Percentiles rank a stretch among this genome's conserved stretches.
Conservation (phyloP, 2,797 vertebrate species). For the Xenopus petersii region DNA sequence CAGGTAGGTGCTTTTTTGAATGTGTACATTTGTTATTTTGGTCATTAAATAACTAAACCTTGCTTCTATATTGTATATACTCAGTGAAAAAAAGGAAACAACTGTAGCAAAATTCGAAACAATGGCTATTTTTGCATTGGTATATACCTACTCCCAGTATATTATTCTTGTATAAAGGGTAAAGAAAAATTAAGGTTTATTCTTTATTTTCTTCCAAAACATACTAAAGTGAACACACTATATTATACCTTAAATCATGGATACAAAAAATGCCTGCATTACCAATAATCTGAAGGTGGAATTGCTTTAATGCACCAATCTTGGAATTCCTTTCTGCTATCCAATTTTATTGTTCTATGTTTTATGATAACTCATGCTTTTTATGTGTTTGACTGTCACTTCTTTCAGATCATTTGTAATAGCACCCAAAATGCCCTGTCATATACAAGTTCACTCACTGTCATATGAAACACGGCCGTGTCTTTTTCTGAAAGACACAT, state of each 20-base stretch:
- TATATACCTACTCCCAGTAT: no score
- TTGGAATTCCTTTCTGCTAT: conserved; percentile 11
- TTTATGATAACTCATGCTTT: conserved; percentile 16
- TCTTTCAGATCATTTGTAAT: conserved; percentile 38
- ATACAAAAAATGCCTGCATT: conserved; percentile 29
- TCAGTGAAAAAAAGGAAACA: no score
- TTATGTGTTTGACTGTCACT: conserved; percentile 29
- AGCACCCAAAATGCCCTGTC: conserved; percentile 39
- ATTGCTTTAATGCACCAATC: conserved; percentile 37
- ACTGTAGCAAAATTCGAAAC: no score
- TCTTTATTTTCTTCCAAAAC: no score
- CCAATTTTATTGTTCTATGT: conserved; percentile 18
- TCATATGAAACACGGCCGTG: conserved; percentile 31
- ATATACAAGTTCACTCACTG: conserved; percentile 31
- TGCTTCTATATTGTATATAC: no score
- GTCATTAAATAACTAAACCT: no score
- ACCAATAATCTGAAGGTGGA: conserved; percentile 31
- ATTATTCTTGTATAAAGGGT: no score
- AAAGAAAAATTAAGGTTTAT: no score
- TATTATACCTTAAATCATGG: not conserved
- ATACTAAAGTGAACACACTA: no score
- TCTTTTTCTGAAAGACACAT: conserved; percentile 29
- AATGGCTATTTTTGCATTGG: no score
- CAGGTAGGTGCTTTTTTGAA: no score
- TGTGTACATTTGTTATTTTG: no score